phyloP scores from a whole-genome alignment of 35 echinoderm and acorn worm genomes.

The Lytechinus pictus region DNA sequence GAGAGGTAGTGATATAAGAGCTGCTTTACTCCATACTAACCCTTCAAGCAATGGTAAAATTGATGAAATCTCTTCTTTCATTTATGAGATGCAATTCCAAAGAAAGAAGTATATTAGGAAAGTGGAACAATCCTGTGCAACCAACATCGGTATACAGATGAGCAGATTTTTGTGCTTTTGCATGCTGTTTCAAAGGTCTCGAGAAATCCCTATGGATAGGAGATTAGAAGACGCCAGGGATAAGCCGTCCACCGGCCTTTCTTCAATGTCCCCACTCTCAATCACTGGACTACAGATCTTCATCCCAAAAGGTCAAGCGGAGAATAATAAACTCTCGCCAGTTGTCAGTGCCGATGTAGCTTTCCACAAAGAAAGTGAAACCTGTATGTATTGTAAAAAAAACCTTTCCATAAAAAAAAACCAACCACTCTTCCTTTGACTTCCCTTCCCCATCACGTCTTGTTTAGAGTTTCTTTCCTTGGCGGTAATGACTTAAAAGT shows the following conservation, averaged over 20 bases:
- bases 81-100: neutral
- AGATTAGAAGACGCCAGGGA: neutral
- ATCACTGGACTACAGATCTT: neutral
- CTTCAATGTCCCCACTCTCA: neutral
- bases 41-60: no score
- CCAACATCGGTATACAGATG: neutral
- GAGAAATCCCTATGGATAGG: neutral
- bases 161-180: neutral
- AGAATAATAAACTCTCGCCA: constrained; percentile 9
- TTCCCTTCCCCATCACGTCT: neutral
- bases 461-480: neutral
- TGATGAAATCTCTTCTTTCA: no score
- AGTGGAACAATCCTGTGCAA: neutral
- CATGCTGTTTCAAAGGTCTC: neutral
- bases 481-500: neutral
- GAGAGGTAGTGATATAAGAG: no score
- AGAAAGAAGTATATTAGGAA: neutral
- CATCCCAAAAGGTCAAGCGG: neutral
- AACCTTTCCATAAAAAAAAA: neutral
- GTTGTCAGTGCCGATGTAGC: neutral
- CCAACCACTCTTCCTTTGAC: neutral
- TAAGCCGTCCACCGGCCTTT: neutral
- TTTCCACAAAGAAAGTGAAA: neutral
- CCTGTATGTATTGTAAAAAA: neutral
- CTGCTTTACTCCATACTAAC: no score